Conservation (phyloP, 1,140 invertebrate genomes). For the Leptopilina clavipes region DNA sequence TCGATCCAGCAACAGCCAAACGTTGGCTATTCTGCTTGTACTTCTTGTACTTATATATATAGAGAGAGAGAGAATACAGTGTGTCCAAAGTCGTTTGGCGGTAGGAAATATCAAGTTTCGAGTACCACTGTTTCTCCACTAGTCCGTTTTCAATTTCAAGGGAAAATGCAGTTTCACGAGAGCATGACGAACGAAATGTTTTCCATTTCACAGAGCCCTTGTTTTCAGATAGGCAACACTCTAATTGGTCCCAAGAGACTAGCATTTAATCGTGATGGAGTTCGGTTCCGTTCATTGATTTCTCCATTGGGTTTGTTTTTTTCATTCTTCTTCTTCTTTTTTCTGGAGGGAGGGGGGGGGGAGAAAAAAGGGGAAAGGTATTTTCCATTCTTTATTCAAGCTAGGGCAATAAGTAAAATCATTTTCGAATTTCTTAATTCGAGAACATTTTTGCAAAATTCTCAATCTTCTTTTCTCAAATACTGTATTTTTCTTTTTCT, state of each 20-base stretch:
- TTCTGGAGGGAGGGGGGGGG: too few species aligned
- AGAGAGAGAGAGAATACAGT: neutral
- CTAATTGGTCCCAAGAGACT: constrained; percentile 25
- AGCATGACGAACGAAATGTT: constrained; percentile 28
- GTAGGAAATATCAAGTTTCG: constrained; percentile 15
- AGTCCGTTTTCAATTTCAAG: constrained; percentile 26
- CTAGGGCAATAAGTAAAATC: neutral
- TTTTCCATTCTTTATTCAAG: neutral
- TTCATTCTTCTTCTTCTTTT: neutral
- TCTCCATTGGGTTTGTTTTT: constrained; percentile 16
- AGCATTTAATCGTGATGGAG: constrained; percentile 29
- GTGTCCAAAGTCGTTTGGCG: constrained; percentile 25
- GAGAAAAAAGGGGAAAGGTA: too few species aligned
- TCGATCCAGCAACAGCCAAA: neutral
- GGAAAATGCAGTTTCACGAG: constrained; percentile 23
- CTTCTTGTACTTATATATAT: neutral
- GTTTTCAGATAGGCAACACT: constrained; percentile 28
- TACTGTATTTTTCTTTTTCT: too few species aligned
- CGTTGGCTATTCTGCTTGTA: neutral
- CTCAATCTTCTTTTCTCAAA: too few species aligned
- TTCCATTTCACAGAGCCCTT: constrained; percentile 14
- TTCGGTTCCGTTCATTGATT: constrained; percentile 31
- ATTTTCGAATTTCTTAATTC: neutral
- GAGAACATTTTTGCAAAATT: neutral
- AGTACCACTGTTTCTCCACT: constrained; percentile 6